Evolutionary conservation across 1,140 invertebrate genomes (phyloP), one percentile per base, ranked within the genome.

Genomic region (Ericerus pela): DNA sequence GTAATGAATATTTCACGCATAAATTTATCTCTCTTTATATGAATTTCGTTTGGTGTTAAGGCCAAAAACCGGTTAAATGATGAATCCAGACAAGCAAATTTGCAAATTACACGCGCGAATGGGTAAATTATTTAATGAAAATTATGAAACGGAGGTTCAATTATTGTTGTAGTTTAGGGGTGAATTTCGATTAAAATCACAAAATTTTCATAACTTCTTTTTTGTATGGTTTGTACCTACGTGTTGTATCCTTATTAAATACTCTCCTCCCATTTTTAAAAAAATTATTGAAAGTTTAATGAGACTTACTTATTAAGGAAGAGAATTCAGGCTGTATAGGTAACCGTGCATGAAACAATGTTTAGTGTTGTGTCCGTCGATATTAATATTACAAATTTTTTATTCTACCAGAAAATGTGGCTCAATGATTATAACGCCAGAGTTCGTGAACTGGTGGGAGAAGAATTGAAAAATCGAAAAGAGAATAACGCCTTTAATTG

Each of bases 401-500:
- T 56, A 52, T 54, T 59, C 57, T 72, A 70, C 54, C 68, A 89
- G 84, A 77, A 79, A 65, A 75, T 73, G 5, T 86, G 84, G 82
- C 65, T 88, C 11, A 90, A 88, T 65, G 69, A 77, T 1, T 90
- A 88, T 65, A 86, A 90, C 70, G 72, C 74, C 22, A 74, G 77
- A 56, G 81, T 88, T 37, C 69, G 82, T 27, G 70, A 75, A 41
- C 69, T 76, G 43, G 79, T 90, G 1, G 85, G 85, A 0, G 70
- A 75, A 3, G 81, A 85, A 63, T 69, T 88, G 12, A 82, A 82
- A 62, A 74, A 67, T 36, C 76, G 80, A 65, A 75, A 75, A 2
- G 74, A 27, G 11, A 80, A 77, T 66, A 75, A 76, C 57, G 83
- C 76, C 1, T 86, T 82, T 66, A 76, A 80, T 56, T 88, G 85